Conservation (phyloP, 2,888 invertebrate genomes). For the Synergus gifuensis region DNA sequence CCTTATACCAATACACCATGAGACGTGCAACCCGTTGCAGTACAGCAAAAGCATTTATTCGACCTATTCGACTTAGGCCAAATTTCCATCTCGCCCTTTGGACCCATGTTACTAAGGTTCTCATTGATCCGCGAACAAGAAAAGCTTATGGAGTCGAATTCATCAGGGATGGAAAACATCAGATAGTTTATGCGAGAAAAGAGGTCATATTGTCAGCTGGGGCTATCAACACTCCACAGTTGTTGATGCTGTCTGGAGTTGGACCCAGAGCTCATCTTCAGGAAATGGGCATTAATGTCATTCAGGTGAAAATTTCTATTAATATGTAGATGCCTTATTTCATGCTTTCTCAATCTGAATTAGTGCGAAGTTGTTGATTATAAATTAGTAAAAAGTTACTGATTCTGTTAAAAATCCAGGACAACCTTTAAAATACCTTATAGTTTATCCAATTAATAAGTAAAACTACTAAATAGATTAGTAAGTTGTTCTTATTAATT, state of each 20-base stretch:
- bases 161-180: conserved; percentile 82
- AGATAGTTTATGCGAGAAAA: conserved; percentile 84
- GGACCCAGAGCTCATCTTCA: conserved; percentile 87
- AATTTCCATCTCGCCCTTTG: conserved; percentile 91
- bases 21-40: conserved; percentile 90
- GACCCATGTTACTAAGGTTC: conserved; percentile 87
- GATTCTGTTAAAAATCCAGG: too few species aligned
- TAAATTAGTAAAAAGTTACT: too few species aligned
- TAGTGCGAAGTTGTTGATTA: too few species aligned
- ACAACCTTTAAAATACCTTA: not conserved
- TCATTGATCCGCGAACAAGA: conserved; percentile 85
- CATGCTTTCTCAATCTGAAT: too few species aligned
- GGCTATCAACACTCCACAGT: conserved; percentile 93
- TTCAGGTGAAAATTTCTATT: conserved; percentile 75
- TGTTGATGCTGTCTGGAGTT: conserved; percentile 95
- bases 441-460: too few species aligned
- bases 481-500: too few species aligned
- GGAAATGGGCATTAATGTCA: conserved; percentile 85
- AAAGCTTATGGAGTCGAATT: conserved; percentile 90
- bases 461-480: too few species aligned
- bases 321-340: not conserved
- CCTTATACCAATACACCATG: conserved; percentile 94
- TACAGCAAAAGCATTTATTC: conserved; percentile 90
- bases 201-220: conserved; percentile 94
- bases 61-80: conserved; percentile 86